These are phyloP conservation scores for Marmota flaviventris DNA, from an alignment of 2,113 vertebrate species.

Conservation along the genomic window DNA sequence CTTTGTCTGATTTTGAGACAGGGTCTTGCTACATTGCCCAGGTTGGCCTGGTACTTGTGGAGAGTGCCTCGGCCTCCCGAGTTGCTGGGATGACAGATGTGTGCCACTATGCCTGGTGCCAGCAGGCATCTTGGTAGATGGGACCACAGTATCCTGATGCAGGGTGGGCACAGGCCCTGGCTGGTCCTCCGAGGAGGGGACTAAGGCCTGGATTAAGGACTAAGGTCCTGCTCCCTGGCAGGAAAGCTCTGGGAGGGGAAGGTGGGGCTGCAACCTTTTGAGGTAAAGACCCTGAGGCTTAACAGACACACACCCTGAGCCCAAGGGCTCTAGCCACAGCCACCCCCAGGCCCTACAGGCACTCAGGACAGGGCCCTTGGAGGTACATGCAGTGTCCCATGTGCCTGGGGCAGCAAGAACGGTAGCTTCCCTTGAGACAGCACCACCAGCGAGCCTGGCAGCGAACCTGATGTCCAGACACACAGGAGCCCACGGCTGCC, in stretches of 20 bases:
- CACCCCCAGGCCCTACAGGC: not conserved
- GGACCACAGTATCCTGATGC: not conserved
- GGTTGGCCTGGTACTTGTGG: too few relatives aligned
- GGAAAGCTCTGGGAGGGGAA: not conserved
- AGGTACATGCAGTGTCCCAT: not conserved
- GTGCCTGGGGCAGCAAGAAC: not conserved
- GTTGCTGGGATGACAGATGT: too few relatives aligned
- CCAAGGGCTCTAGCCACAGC: not conserved
- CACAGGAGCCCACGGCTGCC: not conserved
- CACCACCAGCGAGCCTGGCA: not conserved
- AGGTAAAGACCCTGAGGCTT: not conserved
- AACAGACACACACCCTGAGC: not conserved
- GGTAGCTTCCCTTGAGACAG: not conserved
- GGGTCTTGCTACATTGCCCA: too few relatives aligned
- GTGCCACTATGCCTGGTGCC: too few relatives aligned
- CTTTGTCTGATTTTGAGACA: too few relatives aligned
- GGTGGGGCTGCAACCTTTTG: not conserved
- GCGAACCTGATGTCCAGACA: accelerated
- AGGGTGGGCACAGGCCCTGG: too few relatives aligned
- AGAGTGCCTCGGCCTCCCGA: too few relatives aligned
- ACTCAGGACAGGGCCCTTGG: not conserved
- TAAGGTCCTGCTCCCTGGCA: not conserved
- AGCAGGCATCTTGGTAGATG: not conserved
- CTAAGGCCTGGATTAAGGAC: not conserved
- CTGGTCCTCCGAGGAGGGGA: not conserved